Percentiles rank a stretch among this genome's conserved stretches.
phyloP scores from a whole-genome alignment of 2,888 invertebrate genomes.

The Scaptomyza tumidula region DNA sequence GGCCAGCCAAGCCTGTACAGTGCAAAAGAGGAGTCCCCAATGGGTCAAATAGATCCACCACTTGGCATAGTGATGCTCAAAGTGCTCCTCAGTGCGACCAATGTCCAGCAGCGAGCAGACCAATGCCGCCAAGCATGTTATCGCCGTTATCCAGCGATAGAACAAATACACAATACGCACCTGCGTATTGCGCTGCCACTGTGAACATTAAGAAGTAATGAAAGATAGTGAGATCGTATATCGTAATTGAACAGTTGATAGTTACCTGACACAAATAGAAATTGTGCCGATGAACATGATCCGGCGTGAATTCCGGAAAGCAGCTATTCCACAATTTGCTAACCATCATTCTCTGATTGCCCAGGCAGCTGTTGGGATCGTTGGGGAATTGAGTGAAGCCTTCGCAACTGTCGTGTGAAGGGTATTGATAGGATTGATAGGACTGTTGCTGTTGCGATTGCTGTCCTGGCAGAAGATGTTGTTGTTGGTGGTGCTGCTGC shows the following conservation, averaged over 20 bases:
- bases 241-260: not conserved
- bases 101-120: conserved; percentile 84
- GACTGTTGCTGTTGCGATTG: conserved; percentile 63
- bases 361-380: conserved; percentile 79
- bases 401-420: conserved; percentile 80
- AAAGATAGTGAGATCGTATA: too few relatives aligned
- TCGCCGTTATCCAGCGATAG: conserved; percentile 85
- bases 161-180: conserved; percentile 85
- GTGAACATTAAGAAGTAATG: not conserved
- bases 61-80: conserved; percentile 84
- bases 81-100: conserved; percentile 84
- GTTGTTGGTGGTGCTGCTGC: conserved; percentile 49
- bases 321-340: conserved; percentile 85
- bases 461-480: conserved; percentile 55
- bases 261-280: conserved; percentile 84
- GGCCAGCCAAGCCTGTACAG: conserved; percentile 84
- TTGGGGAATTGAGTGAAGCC: conserved; percentile 81
- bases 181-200: conserved; percentile 85
- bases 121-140: conserved; percentile 84
- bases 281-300: conserved; percentile 84
- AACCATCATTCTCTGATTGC: conserved; percentile 84
- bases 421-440: conserved; percentile 66
- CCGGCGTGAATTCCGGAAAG: conserved; percentile 84
- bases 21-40: conserved; percentile 84
- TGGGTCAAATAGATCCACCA: conserved; percentile 85